Conservation (phyloP, 2,113 vertebrate genomes). For the Tapirus terrestris region DNA sequence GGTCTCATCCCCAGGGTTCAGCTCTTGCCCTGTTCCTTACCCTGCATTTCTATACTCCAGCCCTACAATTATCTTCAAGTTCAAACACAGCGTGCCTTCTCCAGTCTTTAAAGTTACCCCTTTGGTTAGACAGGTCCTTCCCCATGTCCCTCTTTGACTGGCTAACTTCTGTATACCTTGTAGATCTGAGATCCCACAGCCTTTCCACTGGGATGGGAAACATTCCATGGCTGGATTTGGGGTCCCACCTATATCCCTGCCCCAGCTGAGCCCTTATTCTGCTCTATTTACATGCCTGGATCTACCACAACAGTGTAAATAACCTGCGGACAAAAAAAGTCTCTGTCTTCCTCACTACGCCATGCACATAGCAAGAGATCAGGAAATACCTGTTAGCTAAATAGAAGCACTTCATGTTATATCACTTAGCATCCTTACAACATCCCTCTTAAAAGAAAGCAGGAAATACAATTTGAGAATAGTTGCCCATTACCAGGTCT, state of each 20-base stretch:
- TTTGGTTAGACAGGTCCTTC: not conserved
- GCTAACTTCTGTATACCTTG: not conserved
- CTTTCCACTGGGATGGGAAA: not conserved
- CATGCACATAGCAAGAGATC: not conserved
- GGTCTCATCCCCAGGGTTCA: not conserved
- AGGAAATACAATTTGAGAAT: not conserved
- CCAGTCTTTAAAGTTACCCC: not conserved
- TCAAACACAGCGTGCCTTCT: not conserved
- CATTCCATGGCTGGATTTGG: not conserved
- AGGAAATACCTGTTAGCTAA: too few species aligned
- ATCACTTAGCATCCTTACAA: not conserved
- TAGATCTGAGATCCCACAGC: not conserved
- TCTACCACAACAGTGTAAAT: not conserved
- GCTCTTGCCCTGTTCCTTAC: not conserved
- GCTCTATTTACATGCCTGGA: not conserved
- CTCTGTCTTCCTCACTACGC: not conserved
- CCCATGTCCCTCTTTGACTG: not conserved
- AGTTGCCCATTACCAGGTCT: not conserved
- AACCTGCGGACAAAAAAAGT: not conserved
- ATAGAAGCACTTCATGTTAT: not conserved
- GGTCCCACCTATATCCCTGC: not conserved
- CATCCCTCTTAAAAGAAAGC: not conserved
- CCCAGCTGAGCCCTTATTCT: not conserved
- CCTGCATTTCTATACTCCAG: not conserved
- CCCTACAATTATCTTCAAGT: not conserved